These are phyloP conservation scores for Flabesymbios commensalis DNA, from an alignment of 2,888 invertebrate species.

Conservation along the genomic window DNA sequence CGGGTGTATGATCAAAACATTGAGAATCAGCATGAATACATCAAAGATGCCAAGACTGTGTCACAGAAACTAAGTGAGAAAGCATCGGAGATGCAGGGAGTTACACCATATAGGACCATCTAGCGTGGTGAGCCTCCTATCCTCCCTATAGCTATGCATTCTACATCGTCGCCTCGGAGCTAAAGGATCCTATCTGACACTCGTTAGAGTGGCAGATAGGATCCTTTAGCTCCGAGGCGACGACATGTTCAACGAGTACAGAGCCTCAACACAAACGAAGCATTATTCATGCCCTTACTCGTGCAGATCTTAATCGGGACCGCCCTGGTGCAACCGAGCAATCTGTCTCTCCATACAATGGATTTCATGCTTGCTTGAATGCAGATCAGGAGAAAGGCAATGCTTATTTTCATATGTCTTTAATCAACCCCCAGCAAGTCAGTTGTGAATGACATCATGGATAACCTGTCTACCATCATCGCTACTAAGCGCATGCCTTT, in stretches of 20 bases:
- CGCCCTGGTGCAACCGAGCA: no score
- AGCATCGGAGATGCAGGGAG: background rate
- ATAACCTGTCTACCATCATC: background rate
- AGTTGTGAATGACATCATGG: background rate
- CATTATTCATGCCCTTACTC: no score
- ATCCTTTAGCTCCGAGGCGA: background rate
- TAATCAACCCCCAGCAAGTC: background rate
- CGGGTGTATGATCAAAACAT: no score
- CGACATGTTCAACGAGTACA: background rate
- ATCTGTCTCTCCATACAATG: background rate
- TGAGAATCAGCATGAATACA: no score
- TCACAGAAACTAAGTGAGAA: background rate
- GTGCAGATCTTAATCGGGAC: no score
- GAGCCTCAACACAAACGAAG: no score
- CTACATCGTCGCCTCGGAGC: no score
- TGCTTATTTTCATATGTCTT: background rate
- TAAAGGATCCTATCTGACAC: no score
- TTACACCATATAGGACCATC: background rate
- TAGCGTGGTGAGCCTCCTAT: background rate
- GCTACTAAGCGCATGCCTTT: background rate
- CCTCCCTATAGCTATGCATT: no score
- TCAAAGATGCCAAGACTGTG: background rate
- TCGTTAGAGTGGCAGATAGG: no score
- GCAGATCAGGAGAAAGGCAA: background rate
- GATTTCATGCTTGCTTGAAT: background rate